Percentiles rank a stretch among this genome's conserved stretches.
These are phyloP conservation scores for Acropora yongei DNA, from an alignment of 64 coral and sea anemone species.

Conservation along the genomic window DNA sequence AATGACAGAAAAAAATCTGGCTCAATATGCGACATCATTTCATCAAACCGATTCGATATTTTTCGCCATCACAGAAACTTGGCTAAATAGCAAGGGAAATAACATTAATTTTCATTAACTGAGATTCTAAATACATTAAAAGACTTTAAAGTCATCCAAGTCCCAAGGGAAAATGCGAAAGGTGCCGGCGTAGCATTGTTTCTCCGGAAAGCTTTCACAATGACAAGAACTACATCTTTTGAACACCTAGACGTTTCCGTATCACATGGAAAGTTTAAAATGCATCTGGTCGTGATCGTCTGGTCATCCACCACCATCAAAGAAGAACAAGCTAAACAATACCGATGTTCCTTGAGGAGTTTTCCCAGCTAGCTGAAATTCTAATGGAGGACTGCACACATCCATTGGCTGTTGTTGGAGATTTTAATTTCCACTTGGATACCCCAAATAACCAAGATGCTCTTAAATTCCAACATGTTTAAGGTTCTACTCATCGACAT, in stretches of 20 bases:
- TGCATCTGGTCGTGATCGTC: constrained; percentile 2
- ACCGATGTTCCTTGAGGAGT: constrained; percentile 19
- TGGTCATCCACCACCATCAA: constrained; percentile 7
- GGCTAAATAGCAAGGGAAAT: background rate
- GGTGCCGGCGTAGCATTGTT: constrained; percentile 25
- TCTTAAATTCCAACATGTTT: too few relatives aligned
- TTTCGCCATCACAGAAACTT: constrained; percentile 40
- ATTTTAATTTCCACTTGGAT: constrained; percentile 47
- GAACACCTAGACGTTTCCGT: constrained; percentile 33
- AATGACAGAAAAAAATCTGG: background rate
- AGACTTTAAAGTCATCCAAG: constrained; percentile 33
- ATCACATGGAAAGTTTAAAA: constrained; percentile 4
- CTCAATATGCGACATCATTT: constrained; percentile 21
- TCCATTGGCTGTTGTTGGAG: constrained; percentile 17
- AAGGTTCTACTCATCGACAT: too few relatives aligned
- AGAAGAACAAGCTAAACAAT: constrained; percentile 45
- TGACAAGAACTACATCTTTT: constrained; percentile 13
- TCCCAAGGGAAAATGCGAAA: constrained; percentile 37
- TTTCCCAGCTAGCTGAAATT: constrained; percentile 15
- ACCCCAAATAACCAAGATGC: background rate
- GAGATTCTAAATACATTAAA: constrained; percentile 42
- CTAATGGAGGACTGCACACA: background rate
- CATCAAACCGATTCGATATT: constrained; percentile 26
- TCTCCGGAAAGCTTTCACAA: constrained; percentile 17
- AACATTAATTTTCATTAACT: constrained; percentile 4